Evolutionary conservation across 1,140 invertebrate species (phyloP).

Genomic region (Wasmannia auropunctata): DNA sequence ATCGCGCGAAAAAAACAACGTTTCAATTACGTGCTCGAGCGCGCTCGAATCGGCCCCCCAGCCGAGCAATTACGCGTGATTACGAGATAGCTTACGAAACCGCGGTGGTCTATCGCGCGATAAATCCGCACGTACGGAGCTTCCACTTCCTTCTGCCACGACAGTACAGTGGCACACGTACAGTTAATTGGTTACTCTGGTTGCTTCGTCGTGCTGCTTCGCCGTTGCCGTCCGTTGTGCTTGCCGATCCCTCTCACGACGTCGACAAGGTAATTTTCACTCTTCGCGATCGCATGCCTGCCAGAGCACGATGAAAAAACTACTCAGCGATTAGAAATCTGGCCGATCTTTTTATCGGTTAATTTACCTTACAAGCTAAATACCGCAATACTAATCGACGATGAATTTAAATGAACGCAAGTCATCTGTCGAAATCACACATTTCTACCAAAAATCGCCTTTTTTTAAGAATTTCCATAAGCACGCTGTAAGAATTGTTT

Average conservation of each 20-base stretch:
- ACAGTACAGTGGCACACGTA: neutral
- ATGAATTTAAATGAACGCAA: too few species aligned
- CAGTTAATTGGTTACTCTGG: neutral
- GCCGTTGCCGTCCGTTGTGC: neutral
- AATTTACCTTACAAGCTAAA: neutral
- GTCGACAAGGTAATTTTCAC: slow-evolving; percentile 10
- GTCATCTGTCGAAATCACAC: too few species aligned
- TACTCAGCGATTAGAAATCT: neutral
- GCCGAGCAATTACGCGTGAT: neutral
- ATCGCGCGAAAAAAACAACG: neutral
- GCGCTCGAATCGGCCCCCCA: neutral
- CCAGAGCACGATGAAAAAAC: neutral
- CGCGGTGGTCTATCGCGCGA: neutral
- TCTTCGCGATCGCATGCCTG: neutral
- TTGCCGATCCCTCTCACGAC: neutral
- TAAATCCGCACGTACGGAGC: neutral
- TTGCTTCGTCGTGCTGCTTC: neutral
- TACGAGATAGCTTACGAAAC: neutral
- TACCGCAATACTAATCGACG: neutral
- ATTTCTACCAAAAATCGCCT: too few species aligned
- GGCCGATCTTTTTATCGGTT: neutral
- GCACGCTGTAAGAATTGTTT: too few species aligned
- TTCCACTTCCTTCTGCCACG: neutral
- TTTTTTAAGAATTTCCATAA: too few species aligned
- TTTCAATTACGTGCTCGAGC: neutral